phyloP scores from a whole-genome alignment of 2,113 vertebrate genomes.

The Antechinus stuartii region DNA sequence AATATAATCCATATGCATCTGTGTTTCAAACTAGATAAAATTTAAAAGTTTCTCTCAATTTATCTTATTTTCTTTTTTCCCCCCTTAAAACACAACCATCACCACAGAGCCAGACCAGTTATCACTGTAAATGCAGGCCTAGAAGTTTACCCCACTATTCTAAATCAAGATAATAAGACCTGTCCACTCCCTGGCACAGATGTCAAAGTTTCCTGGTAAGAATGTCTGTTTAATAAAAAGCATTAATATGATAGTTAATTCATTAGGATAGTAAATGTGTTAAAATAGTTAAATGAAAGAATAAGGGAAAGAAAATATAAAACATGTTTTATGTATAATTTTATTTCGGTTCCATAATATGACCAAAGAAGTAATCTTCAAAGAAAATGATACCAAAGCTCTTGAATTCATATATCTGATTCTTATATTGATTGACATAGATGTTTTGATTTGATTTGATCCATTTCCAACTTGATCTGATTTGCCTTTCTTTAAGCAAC shows the following conservation, averaged over 20 bases:
- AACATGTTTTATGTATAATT: not conserved
- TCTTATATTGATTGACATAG: not conserved
- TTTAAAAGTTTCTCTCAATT: not conserved
- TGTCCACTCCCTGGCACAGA: conserved; percentile 84
- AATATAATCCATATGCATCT: not conserved
- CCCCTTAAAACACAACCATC: not conserved
- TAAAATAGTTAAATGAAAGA: not conserved
- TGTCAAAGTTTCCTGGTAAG: conserved; percentile 93
- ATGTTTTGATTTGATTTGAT: not conserved
- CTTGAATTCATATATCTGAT: not conserved
- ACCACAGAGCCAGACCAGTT: conserved; percentile 93
- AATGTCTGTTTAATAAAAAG: not conserved
- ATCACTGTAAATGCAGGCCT: conserved; percentile 93
- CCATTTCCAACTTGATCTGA: not conserved
- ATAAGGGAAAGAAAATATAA: not conserved
- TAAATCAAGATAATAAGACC: conserved; percentile 93
- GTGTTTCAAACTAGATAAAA: not conserved
- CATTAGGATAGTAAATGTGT: not conserved
- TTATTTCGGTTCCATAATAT: conserved; percentile 7
- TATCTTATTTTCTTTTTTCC: not conserved
- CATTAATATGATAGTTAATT: not conserved
- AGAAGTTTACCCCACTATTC: conserved; percentile 93
- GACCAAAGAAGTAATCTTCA: not conserved
- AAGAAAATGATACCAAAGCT: not conserved
- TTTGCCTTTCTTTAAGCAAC: not conserved